Percentiles rank a stretch among this genome's conserved stretches.
Conservation (phyloP, 2,113 vertebrate genomes). For the Lepus timidus region DNA sequence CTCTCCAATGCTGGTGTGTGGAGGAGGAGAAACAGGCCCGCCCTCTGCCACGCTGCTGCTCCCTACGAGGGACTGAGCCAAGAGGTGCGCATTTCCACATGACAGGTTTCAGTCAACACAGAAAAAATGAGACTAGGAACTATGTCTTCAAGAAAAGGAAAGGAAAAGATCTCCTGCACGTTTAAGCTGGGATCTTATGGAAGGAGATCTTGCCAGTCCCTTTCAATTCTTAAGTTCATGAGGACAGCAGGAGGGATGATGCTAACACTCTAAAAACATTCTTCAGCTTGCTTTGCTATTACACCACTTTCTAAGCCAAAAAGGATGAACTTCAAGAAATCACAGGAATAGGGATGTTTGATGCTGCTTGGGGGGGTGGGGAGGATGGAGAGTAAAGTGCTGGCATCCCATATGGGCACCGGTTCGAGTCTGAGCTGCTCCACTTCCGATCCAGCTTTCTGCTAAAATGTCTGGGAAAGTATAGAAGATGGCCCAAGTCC, state of each 20-base stretch:
- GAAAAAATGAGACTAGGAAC: not conserved
- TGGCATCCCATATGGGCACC: too few relatives aligned
- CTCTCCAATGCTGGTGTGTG: not conserved
- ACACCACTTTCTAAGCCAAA: slow-evolving; percentile 17
- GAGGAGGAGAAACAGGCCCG: not conserved
- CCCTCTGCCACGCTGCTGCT: not conserved
- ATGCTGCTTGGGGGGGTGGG: too few relatives aligned
- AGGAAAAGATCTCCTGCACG: not conserved
- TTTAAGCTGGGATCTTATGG: not conserved
- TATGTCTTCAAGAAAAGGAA: not conserved
- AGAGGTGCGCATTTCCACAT: slow-evolving; percentile 14
- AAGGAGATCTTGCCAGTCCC: not conserved
- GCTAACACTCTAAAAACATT: not conserved
- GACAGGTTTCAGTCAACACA: not conserved
- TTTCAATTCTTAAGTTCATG: not conserved
- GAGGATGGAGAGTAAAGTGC: too few relatives aligned
- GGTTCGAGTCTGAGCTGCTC: too few relatives aligned
- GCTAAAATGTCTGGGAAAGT: too few relatives aligned
- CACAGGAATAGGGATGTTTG: too few relatives aligned
- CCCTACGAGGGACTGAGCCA: not conserved
- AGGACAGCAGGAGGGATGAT: not conserved
- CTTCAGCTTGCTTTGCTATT: not conserved
- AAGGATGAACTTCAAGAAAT: slow-evolving; percentile 7
- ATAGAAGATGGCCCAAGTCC: too few relatives aligned
- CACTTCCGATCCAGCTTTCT: too few relatives aligned